Base-by-base conservation (phyloP, 2,888 invertebrate genomes). In the Merodon equestris region DNA sequence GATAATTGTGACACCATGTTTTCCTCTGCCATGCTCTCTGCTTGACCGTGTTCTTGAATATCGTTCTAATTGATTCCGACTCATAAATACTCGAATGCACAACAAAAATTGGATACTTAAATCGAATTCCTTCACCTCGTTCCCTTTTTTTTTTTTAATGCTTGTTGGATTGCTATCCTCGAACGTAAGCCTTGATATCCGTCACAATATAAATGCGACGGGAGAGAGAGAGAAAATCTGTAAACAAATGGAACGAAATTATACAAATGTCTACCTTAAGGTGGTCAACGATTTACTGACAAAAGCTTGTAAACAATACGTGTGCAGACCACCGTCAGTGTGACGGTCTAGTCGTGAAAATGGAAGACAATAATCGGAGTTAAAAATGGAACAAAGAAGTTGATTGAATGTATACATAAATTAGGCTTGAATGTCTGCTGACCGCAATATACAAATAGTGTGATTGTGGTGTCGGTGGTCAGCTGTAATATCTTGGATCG, bases 371-470 rank as follows among this genome's bases (percentile, higher is more conserved):
- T 77, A 72, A 72, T 72, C 57, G 67, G n/a, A n/a, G n/a, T n/a
- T n/a, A n/a, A 77, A 72, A 67, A 57, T 61, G 72, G 67, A 67
- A 77, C 77, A 77, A 77, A 77, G 67, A 36, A 45, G 36, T 38
- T 77, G 73, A 77, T 77, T 77, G 67, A 77, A 72, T 67, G 67
- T 67, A 60, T 57, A 72, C 72, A 77, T 73, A 77, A 77, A 77
- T 77, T 72, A 72, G 36, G 51, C 47, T 53, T 72, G 72, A 57
- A 57, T 53, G 56, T n/a, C n/a, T n/a, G n/a, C n/a, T n/a, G n/a
- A n/a, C n/a, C n/a, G n/a, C n/a, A n/a, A n/a, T n/a, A n/a, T n/a
- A n/a, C n/a, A n/a, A n/a, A n/a, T n/a, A n/a, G n/a, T n/a, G n/a
- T n/a, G n/a, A n/a, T n/a, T n/a, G n/a, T n/a, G n/a, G n/a, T n/a